Evolutionary conservation across 2,113 vertebrate genomes (phyloP).

Genomic region (Polypterus senegalus): DNA sequence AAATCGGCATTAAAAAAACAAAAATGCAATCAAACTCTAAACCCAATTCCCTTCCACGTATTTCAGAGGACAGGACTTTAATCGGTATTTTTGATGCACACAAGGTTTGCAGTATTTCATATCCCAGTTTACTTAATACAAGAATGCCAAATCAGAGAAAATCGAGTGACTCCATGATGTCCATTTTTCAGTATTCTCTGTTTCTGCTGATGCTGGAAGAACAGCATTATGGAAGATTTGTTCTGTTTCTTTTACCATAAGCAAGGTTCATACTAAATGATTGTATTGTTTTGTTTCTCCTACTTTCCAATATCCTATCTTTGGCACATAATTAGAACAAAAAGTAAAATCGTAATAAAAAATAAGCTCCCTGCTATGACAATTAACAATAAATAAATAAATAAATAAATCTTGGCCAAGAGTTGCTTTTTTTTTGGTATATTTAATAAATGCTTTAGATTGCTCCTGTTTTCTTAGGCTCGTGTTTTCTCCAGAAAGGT

Average conservation of each 20-base stretch:
- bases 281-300: conserved; percentile 23
- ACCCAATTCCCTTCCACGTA: no score
- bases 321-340: conserved; percentile 21
- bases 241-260: conserved; percentile 12
- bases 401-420: conserved; percentile 1
- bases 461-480: no score
- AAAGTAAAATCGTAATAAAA: neutral
- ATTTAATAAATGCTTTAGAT: no score
- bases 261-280: conserved; percentile 32
- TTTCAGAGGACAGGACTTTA: no score
- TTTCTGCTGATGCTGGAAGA: conserved; percentile 47
- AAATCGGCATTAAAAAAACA: no score
- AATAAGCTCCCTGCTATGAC: no score
- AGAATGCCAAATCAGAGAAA: neutral
- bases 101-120: neutral
- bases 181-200: conserved; percentile 30
- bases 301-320: conserved; percentile 29
- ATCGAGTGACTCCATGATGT: neutral
- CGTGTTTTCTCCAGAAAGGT: no score
- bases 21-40: no score
- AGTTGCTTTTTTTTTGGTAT: neutral
- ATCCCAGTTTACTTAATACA: neutral
- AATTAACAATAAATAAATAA: neutral
- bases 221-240: conserved; percentile 36
- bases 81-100: conserved; percentile 2